A percentile compares a stretch with the other conserved stretches of the same genome.
Evolutionary conservation across 2,797 vertebrate genomes (phyloP).

Genomic region (Ispidina lecontei): DNA sequence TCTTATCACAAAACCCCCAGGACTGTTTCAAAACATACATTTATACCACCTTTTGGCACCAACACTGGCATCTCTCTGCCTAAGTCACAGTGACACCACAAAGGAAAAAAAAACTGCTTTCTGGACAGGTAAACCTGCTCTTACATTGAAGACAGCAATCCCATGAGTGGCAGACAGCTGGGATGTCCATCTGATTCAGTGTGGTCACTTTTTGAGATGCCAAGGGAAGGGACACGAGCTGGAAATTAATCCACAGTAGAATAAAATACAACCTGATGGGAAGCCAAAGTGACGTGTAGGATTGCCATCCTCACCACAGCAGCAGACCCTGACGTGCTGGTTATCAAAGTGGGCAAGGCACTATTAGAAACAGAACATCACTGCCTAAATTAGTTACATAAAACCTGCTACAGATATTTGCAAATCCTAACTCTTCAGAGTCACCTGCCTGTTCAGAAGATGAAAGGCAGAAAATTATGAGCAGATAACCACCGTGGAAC

Average conservation of each 20-base stretch:
- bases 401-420: neutral
- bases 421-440: neutral
- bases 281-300: neutral
- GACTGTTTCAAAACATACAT: neutral
- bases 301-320: neutral
- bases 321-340: neutral
- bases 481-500: neutral
- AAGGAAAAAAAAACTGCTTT: neutral
- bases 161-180: neutral
- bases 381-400: neutral
- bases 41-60: neutral
- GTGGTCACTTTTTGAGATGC: neutral
- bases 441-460: neutral
- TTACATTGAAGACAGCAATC: neutral
- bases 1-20: neutral
- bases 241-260: neutral
- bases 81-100: neutral
- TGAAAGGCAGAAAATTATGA: slow-evolving; percentile 27
- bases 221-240: neutral
- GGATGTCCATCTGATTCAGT: neutral
- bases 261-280: neutral
- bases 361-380: neutral
- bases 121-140: neutral
- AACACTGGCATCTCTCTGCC: neutral
- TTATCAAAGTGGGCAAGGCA: neutral